These are phyloP conservation scores for Poecile montanus DNA, from an alignment of 2,797 vertebrate genomes.

Conservation along the genomic window DNA sequence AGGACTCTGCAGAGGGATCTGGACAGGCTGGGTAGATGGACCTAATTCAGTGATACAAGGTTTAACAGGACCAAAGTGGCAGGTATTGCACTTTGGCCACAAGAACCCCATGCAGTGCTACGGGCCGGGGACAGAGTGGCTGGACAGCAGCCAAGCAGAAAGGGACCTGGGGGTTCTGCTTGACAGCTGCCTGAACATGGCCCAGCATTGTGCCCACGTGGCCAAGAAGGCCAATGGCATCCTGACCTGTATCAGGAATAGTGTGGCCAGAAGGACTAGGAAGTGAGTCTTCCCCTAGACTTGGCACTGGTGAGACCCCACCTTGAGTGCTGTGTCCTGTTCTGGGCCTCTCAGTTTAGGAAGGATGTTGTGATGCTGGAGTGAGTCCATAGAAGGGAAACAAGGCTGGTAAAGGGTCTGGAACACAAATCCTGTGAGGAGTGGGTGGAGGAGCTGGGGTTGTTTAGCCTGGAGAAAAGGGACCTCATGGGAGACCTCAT, in stretches of 20 bases:
- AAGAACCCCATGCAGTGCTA: rapidly evolving
- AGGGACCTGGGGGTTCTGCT: not conserved
- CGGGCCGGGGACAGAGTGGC: not conserved
- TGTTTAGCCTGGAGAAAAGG: not conserved
- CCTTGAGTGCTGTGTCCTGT: not conserved
- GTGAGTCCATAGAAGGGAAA: not conserved
- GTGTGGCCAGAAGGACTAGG: not conserved
- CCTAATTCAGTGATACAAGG: not conserved
- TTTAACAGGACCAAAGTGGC: not conserved
- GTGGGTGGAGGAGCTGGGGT: not conserved
- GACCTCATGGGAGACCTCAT: not conserved
- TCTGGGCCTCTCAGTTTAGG: not conserved
- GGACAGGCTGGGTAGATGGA: not conserved
- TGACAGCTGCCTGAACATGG: not conserved
- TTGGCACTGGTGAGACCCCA: not conserved
- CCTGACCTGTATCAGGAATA: not conserved
- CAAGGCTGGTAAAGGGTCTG: not conserved
- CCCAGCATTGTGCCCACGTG: not conserved
- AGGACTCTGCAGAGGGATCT: not conserved
- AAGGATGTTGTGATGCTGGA: not conserved
- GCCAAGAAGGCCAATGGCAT: not conserved
- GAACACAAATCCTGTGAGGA: not conserved
- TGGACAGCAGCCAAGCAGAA: not conserved
- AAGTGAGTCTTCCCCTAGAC: not conserved
- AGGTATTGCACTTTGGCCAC: not conserved